phyloP scores from a whole-genome alignment of 2,797 vertebrate genomes.

The Anableps anableps region DNA sequence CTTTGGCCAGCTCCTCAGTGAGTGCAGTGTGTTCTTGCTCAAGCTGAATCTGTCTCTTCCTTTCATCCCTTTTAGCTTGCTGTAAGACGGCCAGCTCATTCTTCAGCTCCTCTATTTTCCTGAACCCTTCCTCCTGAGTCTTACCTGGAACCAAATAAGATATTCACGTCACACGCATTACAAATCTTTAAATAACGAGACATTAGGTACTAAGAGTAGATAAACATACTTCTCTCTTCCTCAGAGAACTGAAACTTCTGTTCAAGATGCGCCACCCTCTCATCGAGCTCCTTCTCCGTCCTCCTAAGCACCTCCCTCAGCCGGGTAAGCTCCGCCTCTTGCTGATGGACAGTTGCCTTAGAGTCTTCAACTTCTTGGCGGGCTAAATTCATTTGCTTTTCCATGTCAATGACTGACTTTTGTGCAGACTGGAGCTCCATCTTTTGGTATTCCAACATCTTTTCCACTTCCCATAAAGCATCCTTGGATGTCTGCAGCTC shows the following conservation, averaged over 20 bases:
- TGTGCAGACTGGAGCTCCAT: slow-evolving; percentile 74
- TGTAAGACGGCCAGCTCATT: slow-evolving; percentile 81
- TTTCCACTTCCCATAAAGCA: slow-evolving; percentile 73
- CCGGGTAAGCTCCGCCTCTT: slow-evolving; percentile 82
- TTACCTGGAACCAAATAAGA: slow-evolving; percentile 57
- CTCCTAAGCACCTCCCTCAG: slow-evolving; percentile 83
- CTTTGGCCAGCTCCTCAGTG: slow-evolving; percentile 80
- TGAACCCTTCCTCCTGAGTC: slow-evolving; percentile 81
- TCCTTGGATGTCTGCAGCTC: slow-evolving; percentile 77
- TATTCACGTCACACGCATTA: neutral
- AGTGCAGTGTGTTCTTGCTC: slow-evolving; percentile 76
- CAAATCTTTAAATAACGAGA: neutral
- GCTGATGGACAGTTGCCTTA: slow-evolving; percentile 79
- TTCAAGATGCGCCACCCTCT: slow-evolving; percentile 83
- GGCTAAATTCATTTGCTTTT: slow-evolving; percentile 78
- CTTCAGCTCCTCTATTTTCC: slow-evolving; percentile 77
- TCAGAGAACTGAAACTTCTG: slow-evolving; percentile 84
- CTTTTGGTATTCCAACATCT: slow-evolving; percentile 79
- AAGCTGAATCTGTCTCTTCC: slow-evolving; percentile 74
- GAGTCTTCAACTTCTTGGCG: slow-evolving; percentile 76
- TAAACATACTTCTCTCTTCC: slow-evolving; percentile 86
- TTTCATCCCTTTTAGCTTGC: slow-evolving; percentile 72
- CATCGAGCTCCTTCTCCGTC: slow-evolving; percentile 81
- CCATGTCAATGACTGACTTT: slow-evolving; percentile 65
- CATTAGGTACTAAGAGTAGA: neutral